phyloP scores from a whole-genome alignment of 2,888 invertebrate species.

The Eupithecia insigniata region DNA sequence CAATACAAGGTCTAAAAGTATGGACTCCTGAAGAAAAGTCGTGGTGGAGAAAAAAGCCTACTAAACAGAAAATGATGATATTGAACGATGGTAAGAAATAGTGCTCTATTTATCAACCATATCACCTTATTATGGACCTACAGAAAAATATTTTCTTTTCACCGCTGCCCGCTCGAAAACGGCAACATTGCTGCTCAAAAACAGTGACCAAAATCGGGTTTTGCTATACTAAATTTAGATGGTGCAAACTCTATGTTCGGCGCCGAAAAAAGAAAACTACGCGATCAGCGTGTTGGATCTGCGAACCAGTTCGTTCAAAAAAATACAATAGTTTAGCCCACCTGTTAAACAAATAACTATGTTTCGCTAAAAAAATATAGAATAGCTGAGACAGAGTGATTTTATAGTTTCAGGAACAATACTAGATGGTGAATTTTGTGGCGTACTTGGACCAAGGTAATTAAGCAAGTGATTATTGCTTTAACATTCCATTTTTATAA shows the following conservation, averaged over 20 bases:
- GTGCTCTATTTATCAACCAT: slow-evolving; percentile 10
- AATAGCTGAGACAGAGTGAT: not conserved
- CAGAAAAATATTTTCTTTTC: too few relatives aligned
- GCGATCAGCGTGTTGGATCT: too few relatives aligned
- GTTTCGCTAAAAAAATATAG: not conserved
- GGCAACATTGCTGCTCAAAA: too few relatives aligned
- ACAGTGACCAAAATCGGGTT: too few relatives aligned
- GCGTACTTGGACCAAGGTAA: slow-evolving; percentile 77
- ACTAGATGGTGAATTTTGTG: slow-evolving; percentile 70
- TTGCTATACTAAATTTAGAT: too few relatives aligned
- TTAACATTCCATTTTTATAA: not conserved
- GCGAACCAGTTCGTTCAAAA: too few relatives aligned
- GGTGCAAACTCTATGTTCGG: too few relatives aligned
- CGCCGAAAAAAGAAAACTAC: too few relatives aligned
- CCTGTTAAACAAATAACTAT: too few relatives aligned
- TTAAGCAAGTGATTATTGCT: not conserved
- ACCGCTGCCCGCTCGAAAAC: too few relatives aligned
- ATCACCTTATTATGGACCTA: too few relatives aligned
- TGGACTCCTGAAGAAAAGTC: slow-evolving; percentile 73
- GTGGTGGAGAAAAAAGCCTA: slow-evolving; percentile 66
- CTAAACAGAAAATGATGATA: slow-evolving; percentile 59
- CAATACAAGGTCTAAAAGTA: slow-evolving; percentile 61
- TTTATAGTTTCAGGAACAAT: slow-evolving; percentile 68
- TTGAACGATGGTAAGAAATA: slow-evolving; percentile 65
- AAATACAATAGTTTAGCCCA: too few relatives aligned